Percentiles rank a stretch among this genome's conserved stretches.
These are phyloP conservation scores for Dasypogon diadema DNA, from an alignment of 2,888 invertebrate genomes.

Conservation along the genomic window DNA sequence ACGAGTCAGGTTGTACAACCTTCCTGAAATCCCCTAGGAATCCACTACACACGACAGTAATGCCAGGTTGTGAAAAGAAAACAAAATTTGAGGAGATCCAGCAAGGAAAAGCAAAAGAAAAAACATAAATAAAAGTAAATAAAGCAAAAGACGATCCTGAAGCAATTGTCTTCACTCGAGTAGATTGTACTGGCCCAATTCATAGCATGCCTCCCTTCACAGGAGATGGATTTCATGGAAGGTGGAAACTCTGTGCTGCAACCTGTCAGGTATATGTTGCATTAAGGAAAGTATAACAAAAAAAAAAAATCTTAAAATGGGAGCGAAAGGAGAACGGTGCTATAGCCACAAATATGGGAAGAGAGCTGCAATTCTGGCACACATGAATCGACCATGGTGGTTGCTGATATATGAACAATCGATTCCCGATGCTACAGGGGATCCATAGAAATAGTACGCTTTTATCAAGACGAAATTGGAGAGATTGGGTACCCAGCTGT, in stretches of 20 bases:
- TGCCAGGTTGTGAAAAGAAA: slow-evolving; percentile 9
- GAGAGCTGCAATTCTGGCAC: slow-evolving; percentile 18
- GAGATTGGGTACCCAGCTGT: slow-evolving; percentile 39
- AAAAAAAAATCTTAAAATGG: slow-evolving; percentile 2
- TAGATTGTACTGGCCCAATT: slow-evolving; percentile 29
- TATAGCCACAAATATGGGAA: not conserved
- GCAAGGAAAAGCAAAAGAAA: not conserved
- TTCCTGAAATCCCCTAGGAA: slow-evolving; percentile 32
- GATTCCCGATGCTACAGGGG: not conserved
- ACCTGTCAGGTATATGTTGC: slow-evolving; percentile 42
- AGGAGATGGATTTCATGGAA: slow-evolving; percentile 24
- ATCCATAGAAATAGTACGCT: not conserved
- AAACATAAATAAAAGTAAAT: slow-evolving; percentile 24
- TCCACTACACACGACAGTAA: slow-evolving; percentile 7
- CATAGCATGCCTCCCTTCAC: not conserved
- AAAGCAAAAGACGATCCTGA: slow-evolving; percentile 27
- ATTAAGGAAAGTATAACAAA: not conserved
- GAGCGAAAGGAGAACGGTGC: not conserved
- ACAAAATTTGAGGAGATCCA: not conserved
- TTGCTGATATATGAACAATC: slow-evolving; percentile 44
- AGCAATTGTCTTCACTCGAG: slow-evolving; percentile 41
- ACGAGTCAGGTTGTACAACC: slow-evolving; percentile 1
- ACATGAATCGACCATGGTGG: not conserved
- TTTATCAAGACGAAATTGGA: slow-evolving; percentile 44
- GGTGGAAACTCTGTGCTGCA: slow-evolving; percentile 2